Base-by-base conservation (phyloP, 2,888 invertebrate species). In the Idaea biselata region DNA sequence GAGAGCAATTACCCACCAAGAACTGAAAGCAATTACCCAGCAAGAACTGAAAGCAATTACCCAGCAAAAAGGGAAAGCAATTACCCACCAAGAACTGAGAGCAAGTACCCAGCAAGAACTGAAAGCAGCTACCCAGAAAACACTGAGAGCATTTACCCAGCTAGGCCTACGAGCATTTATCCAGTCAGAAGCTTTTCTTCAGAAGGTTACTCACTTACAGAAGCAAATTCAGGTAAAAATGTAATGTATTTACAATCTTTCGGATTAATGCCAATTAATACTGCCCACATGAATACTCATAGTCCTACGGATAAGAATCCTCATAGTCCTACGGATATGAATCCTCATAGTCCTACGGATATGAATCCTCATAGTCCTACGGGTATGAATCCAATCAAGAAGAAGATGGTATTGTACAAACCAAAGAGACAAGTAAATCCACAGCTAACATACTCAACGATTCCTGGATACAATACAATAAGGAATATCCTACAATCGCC, bases 231-330 rank as follows among this genome's bases (percentile, higher is more conserved):
- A 58, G 76, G 64, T 63, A 84, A 89, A 71, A 79, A 83, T 70
- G 77, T 79, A 74, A 66, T 89, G 64, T 88, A 84, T 72, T 76
- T 90, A 67, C 89, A 89, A 70, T 80, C 87, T 17, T 89, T 85
- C 69, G 88, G 90, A 63, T 68, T 89, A 16, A 71, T 90, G 55
- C 89, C 90, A 17, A 71, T 88, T 60, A 73, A 73, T 62, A 68
- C 68, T 17, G 77, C 25, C 5, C 1, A 76, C 58, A 64, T 77
- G 63, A 76, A 79, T 67, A 76, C 70, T 56, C 70, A 76, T 53
- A 70, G 68, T 58, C 71, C 80, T 25, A 8, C 8, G 11, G 11
- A 44, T 11, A 44, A 8, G 44, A 68, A 66, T 32, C 71, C 80
- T 56, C 70, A 76, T 53, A 70, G 68, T 58, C 71, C 80, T 25